Conservation (phyloP, 2,113 vertebrate species). For the Leptocoma aspasia region DNA sequence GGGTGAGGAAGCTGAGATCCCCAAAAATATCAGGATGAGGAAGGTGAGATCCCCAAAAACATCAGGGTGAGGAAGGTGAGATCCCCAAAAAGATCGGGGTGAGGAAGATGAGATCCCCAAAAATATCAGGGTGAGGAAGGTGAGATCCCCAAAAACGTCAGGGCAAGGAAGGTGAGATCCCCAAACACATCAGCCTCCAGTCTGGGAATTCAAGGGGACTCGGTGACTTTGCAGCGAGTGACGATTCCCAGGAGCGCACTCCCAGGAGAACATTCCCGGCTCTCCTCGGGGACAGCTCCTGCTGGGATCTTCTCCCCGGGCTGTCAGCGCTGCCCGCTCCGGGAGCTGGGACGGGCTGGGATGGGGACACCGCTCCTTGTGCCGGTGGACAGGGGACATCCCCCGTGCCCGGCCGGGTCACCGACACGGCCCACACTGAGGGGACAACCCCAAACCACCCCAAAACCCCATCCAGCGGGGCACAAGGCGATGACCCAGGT, state of each 20-base stretch:
- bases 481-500: rapidly evolving
- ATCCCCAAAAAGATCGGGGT: neutral
- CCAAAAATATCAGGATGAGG: neutral
- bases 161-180: neutral
- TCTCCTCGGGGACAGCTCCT: rapidly evolving
- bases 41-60: neutral
- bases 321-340: neutral
- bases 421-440: neutral
- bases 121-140: neutral
- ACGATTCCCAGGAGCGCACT: neutral
- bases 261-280: neutral
- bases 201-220: neutral
- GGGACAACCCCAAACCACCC: neutral
- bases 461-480: neutral
- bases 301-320: too few species aligned
- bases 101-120: neutral
- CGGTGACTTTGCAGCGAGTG: neutral
- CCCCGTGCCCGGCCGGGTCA: neutral
- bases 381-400: neutral
- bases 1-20: neutral
- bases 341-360: neutral
- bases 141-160: neutral
- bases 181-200: neutral
- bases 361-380: neutral
- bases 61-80: neutral